Evolutionary conservation across 2,797 vertebrate genomes (phyloP).

Genomic region (Graptemys geographica): DNA sequence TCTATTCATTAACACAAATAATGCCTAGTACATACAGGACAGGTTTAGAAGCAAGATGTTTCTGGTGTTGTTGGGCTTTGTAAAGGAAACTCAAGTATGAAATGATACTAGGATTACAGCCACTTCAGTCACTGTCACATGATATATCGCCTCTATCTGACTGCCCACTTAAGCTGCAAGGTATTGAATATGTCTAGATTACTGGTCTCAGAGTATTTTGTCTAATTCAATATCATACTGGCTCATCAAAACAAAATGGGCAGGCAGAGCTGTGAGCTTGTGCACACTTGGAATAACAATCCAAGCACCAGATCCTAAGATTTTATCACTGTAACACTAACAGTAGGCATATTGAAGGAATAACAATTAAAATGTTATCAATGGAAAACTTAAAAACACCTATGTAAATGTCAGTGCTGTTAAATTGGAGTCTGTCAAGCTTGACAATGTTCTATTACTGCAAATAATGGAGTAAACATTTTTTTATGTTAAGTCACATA

Average conservation of each 20-base stretch:
- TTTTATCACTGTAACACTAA: neutral
- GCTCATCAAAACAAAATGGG: neutral
- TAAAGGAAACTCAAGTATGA: neutral
- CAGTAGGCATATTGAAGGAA: neutral
- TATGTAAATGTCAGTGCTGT: neutral
- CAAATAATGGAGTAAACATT: neutral
- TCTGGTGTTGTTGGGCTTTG: neutral
- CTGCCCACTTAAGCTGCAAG: neutral
- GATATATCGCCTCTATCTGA: neutral
- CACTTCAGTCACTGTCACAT: neutral
- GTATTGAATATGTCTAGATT: neutral
- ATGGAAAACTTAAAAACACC: no score
- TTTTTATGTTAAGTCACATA: neutral
- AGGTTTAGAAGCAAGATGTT: neutral
- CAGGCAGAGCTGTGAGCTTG: neutral
- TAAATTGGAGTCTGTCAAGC: neutral
- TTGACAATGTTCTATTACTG: neutral
- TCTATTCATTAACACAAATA: neutral
- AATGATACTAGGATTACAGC: neutral
- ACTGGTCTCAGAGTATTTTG: neutral
- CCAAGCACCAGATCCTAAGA: neutral
- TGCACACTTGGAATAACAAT: neutral
- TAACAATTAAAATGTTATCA: neutral
- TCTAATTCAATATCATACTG: neutral
- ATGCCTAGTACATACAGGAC: neutral